Evolutionary conservation across 2,797 vertebrate genomes (phyloP), one percentile per base, ranked within the genome.

Genomic region (Chaetophractus vellerosus): DNA sequence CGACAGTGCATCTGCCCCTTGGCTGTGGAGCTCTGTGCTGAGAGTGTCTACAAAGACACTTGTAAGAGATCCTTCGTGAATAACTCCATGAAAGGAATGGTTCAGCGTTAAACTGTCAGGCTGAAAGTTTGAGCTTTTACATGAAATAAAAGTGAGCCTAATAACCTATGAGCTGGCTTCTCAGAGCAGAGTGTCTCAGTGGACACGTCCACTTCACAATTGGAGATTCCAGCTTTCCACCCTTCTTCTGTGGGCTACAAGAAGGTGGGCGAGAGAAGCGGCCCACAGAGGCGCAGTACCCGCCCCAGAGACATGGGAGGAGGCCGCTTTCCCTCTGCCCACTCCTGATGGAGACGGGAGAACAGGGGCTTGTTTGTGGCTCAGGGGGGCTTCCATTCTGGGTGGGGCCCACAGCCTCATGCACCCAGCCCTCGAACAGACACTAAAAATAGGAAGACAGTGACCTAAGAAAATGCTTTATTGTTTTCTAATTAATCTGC

Each of bases 381-480:
- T 72, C 31, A 6, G 48, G 3, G 50, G 55, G 64, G 31, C 10
- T 26, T 48, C 36, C 6, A 15, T 74, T 72, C 66, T n/a, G 50
- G 80, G n/a, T 9, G 36, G 55, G 45, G 33, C 52, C 33, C 80
- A 41, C 41, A 31, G n/a, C 38, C 50, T 52, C 50, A 52, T 14
- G 50, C 50, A 52, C 50, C 15, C 11, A 16, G 11, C 50, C 50
- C 28, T 26, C 12, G 38, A 59, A 52, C n/a, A 64, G 4, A 11
- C 26, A 5, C 33, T 55, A 5, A 66, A 63, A 24, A 24, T 8
- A 24, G 38, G 68, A 16, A 24, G 50, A 59, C 33, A 33, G 33
- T 19, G 26, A 41, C 12, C 23, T 9, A 1, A 0, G 0, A 18
- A 66, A 41, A 19, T 24, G 19, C 19, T 52, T 1, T 1, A 0